phyloP scores from a whole-genome alignment of 2,888 invertebrate genomes.

The Cephus pygmeus region DNA sequence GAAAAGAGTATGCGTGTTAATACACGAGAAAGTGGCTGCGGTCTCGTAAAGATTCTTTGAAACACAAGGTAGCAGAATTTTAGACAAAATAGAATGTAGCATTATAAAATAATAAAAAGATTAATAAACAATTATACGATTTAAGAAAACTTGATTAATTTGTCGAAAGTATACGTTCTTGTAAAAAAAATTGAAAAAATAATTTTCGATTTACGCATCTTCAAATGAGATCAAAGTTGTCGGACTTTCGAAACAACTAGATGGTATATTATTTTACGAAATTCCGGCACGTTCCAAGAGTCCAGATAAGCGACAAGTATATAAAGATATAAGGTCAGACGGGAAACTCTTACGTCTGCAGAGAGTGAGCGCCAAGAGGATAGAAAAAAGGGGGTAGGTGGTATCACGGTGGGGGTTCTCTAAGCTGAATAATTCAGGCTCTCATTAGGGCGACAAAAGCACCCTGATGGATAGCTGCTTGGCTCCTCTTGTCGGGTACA shows the following conservation, averaged over 20 bases:
- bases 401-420: conserved; percentile 39
- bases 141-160: conserved; percentile 36
- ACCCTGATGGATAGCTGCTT: conserved; percentile 66
- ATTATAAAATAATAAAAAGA: background rate
- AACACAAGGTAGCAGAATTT: background rate
- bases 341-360: conserved; percentile 25
- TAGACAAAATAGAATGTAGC: background rate
- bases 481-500: conserved; percentile 45
- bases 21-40: conserved; percentile 12
- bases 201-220: background rate
- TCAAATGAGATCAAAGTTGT: background rate
- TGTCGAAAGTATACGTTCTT: conserved; percentile 26
- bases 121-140: background rate
- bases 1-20: conserved; percentile 8
- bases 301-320: background rate
- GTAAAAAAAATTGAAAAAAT: background rate
- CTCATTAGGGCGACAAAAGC: conserved; percentile 67
- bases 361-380: conserved; percentile 15
- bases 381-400: conserved; percentile 23
- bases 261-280: background rate
- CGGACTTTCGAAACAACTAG: background rate
- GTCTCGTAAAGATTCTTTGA: conserved; percentile 18
- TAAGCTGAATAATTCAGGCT: conserved; percentile 64
- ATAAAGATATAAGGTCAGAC: background rate
- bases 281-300: background rate